These are phyloP conservation scores for Capreolus pygargus DNA, from an alignment of 2,113 vertebrate genomes.

Conservation along the genomic window DNA sequence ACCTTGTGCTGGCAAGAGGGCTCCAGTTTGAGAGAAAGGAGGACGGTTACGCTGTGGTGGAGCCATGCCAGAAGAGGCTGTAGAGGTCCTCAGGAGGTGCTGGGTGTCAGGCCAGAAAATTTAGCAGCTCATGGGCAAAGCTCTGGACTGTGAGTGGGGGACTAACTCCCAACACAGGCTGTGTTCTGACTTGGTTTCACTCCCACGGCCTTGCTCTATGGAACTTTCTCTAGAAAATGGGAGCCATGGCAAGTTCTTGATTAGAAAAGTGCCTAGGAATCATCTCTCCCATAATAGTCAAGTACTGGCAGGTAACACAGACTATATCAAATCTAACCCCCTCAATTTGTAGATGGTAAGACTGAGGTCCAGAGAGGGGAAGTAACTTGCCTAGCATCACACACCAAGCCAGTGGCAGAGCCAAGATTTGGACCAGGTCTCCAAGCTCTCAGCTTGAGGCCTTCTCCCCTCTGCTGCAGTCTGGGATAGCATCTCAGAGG, in stretches of 20 bases:
- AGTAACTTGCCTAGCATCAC: background rate
- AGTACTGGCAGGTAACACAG: background rate
- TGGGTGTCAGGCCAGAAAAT: background rate
- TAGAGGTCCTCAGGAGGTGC: background rate
- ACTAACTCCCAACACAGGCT: background rate
- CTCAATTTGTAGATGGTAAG: background rate
- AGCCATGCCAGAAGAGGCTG: background rate
- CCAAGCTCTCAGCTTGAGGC: background rate
- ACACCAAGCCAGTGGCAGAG: slow-evolving; percentile 18
- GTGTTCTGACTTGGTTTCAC: background rate
- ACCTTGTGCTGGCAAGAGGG: background rate
- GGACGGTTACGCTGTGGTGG: background rate
- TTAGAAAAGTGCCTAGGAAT: background rate
- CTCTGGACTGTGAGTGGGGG: background rate
- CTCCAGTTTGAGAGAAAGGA: background rate
- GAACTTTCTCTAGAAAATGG: background rate
- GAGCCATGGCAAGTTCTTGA: background rate
- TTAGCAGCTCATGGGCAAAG: background rate
- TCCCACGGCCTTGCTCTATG: background rate
- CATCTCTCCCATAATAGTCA: background rate
- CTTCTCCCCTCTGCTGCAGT: background rate
- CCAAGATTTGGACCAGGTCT: background rate
- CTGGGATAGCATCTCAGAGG: background rate
- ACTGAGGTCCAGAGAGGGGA: background rate
- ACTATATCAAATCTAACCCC: background rate